Base-by-base conservation (phyloP, 2,113 vertebrate species). In the Periophthalmodon schlosseri region DNA sequence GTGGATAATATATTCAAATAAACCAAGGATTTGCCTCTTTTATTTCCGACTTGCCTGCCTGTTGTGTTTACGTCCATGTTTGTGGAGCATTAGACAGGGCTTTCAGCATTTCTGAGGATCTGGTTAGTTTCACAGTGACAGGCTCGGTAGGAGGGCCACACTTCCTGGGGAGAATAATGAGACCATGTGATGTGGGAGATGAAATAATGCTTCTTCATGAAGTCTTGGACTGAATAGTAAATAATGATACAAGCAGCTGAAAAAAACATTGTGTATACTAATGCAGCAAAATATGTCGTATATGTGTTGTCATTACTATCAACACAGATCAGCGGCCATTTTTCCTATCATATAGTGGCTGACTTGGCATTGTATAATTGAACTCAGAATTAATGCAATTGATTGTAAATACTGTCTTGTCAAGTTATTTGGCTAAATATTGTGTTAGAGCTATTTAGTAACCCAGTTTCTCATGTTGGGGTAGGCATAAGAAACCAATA, bases 181-280 rank as follows among this genome's bases (percentile, higher is more conserved):
- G 60, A 57, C 77, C 79, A 80, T 65, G 80, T 75, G 77, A 80
- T 84, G 67, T 50, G 23, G 47, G 83, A 74, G 71, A 77, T 78
- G 74, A 67, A 73, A 65, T 72, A 24, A 80, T 60, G 57, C 16
- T 69, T 65, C 47, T 70, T 33, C 47, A 39, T 47, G 66, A 72
- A 72, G 66, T 52, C 52, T 57, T 58, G 57, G 9, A 54, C 46
- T 60, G 24, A 58, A 44, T 16, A 50, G 39, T 64, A 24, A 23
- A 65, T 58, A 54, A 16, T 18, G 33, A 69, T 74, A 64, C 63
- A 28, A 75, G 64, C 60, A 4, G 54, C 61, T 50, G 49, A 63
- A 61, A 12, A 57, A 58, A 44, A 21, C 20, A 56, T 9, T 39
- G 7, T 18, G 11, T 39, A 39, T 7, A 65, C 9, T 39, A 65